Evolutionary conservation across 2,113 vertebrate species (phyloP), one percentile per base, ranked within the genome.

Genomic region (Guaruba guarouba): DNA sequence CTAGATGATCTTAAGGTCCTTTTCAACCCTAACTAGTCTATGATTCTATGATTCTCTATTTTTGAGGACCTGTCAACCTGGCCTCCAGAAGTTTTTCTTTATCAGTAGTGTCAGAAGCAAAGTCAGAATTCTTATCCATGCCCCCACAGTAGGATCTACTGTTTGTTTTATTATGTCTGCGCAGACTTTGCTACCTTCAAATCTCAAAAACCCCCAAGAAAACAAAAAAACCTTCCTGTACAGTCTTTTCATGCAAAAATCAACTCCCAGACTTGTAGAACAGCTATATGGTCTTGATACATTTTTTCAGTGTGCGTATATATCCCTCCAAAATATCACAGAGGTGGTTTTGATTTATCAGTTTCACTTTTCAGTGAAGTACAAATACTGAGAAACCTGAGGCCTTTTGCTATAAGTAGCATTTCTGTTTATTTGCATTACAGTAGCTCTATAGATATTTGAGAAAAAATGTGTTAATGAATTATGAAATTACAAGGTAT

Each of bases 11-110:
- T 49, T 49, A 13, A 49, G 48, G 22, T 49, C 22, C 48, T 49
- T 49, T 49, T 7, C 48, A 49, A 49, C 48, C 48, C 48, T 49
- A 13, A 49, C 48, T 49, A 23, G 23, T 49, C 48, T 49, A 46
- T 46, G 46, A 48, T 23, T 48, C 20, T 48, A 48, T 48, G 48
- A 49, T 49, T 49, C 48, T 29, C n/a, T 49, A 29, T 54, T 22
- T 35, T 71, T 71, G 17, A 67, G 6, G 5, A 59, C 17, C 25
- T 44, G 20, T 48, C 0, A 0, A 33, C 13, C 41, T 6, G 9
- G 3, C 3, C 7, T 55, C 7, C 29, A 57, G 69, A 78, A 48
- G 1, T 19, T 25, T 57, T 48, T 79, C 29, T 70, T 79, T 25
- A 28, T 6, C 3, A 41, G 11, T 6, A 43, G 13, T 17, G 10